These are phyloP conservation scores for Plodia interpunctella DNA, from an alignment of 1,140 invertebrate genomes.

Conservation along the genomic window DNA sequence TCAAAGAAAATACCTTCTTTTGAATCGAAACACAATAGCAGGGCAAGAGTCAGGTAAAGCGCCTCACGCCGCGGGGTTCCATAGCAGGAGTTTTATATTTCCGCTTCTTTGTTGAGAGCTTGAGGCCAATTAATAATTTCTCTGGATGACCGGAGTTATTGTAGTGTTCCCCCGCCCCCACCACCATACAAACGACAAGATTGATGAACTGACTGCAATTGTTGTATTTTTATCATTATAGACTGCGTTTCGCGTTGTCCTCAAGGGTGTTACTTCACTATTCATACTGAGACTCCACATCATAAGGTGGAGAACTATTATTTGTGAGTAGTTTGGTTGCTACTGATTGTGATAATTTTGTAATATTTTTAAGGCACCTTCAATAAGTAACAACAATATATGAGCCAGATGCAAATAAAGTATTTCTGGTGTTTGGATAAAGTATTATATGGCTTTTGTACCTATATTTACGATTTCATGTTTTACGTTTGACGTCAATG, in stretches of 20 bases:
- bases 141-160: conserved; percentile 69
- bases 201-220: conserved; percentile 67
- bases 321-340: conserved; percentile 11
- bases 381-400: neutral
- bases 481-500: conserved; percentile 26
- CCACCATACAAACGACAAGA: conserved; percentile 60
- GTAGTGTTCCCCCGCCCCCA: conserved; percentile 44
- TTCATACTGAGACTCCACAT: conserved; percentile 30
- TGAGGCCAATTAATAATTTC: conserved; percentile 72
- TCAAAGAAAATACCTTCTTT: conserved; percentile 65
- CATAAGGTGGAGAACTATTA: conserved; percentile 16
- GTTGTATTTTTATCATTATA: conserved; percentile 61
- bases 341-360: neutral
- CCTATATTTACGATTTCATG: conserved; percentile 13
- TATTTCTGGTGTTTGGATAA: conserved; percentile 20
- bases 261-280: conserved; percentile 38
- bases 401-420: conserved; percentile 11
- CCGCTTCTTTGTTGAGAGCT: conserved; percentile 70
- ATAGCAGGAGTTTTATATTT: conserved; percentile 73
- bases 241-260: conserved; percentile 49
- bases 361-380: neutral
- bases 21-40: conserved; percentile 60
- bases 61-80: conserved; percentile 57
- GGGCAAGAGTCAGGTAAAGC: conserved; percentile 75
- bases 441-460: conserved; percentile 15